Percentiles rank a stretch among this genome's conserved stretches.
Evolutionary conservation across 2,797 vertebrate genomes (phyloP).

Genomic region (Rhynchonycteris naso): DNA sequence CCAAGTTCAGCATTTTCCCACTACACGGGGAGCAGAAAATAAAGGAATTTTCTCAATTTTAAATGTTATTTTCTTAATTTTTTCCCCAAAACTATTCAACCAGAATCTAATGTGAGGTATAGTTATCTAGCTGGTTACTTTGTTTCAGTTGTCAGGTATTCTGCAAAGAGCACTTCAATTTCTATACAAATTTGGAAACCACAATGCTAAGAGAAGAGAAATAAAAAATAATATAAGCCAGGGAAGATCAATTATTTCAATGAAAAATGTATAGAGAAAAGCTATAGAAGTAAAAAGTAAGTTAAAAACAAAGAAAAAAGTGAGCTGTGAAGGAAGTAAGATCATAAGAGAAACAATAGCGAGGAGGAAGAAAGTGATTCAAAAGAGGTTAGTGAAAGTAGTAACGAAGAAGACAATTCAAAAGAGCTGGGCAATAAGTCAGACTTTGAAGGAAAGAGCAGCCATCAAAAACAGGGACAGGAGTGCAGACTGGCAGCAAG

Average conservation of each 20-base stretch:
- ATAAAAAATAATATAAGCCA: constrained; percentile 31
- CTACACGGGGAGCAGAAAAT: background rate
- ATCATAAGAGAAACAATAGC: constrained; percentile 23
- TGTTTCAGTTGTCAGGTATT: constrained; percentile 21
- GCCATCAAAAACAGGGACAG: background rate
- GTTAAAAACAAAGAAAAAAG: constrained; percentile 10
- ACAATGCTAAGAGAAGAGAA: constrained; percentile 36
- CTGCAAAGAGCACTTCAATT: constrained; percentile 7
- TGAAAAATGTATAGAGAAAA: background rate
- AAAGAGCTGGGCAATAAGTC: background rate
- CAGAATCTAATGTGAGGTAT: background rate
- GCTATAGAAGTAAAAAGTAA: background rate
- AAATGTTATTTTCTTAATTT: background rate
- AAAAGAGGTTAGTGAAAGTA: background rate
- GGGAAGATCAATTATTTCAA: background rate
- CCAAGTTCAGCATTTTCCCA: background rate
- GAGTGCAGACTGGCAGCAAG: background rate
- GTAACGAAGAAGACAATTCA: background rate
- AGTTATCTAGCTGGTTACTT: constrained; percentile 30
- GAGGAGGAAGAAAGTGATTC: background rate
- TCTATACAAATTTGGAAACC: constrained; percentile 47
- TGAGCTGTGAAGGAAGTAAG: background rate
- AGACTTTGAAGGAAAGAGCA: background rate
- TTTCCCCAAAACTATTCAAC: constrained; percentile 20
- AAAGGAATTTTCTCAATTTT: constrained; percentile 29